A percentile compares a stretch with the other conserved stretches of the same genome.
These are phyloP conservation scores for Myocastor coypus DNA, from an alignment of 2,113 vertebrate species.

Conservation along the genomic window DNA sequence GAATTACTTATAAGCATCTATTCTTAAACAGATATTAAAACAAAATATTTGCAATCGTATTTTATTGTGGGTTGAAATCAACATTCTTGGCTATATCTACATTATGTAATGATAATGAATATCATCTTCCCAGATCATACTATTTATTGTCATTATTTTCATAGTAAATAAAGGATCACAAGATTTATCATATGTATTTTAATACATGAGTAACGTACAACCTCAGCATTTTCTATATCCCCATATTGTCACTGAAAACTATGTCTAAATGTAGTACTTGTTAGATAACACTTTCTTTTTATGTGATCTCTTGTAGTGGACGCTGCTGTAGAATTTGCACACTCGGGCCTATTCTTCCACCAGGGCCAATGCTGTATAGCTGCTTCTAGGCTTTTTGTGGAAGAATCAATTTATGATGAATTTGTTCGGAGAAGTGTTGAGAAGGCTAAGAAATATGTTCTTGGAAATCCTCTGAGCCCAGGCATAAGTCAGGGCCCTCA, in stretches of 20 bases:
- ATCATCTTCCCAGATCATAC: background rate
- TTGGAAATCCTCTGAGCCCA: conserved; percentile 90
- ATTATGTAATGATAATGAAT: background rate
- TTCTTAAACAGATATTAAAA: background rate
- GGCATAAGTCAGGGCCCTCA: conserved; percentile 92
- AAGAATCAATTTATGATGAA: conserved; percentile 92
- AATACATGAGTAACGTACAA: background rate
- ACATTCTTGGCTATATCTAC: background rate
- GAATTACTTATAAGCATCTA: background rate
- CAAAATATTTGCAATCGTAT: background rate
- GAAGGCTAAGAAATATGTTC: conserved; percentile 88
- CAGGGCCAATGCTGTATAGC: conserved; percentile 94
- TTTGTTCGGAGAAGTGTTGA: conserved; percentile 91
- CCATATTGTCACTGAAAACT: background rate
- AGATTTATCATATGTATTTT: background rate
- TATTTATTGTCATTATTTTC: background rate
- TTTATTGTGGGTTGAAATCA: background rate
- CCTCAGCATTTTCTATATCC: background rate
- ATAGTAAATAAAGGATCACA: background rate
- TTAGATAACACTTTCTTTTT: background rate
- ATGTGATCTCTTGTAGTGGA: conserved; percentile 87
- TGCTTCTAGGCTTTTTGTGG: conserved; percentile 94
- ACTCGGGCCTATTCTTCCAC: conserved; percentile 91
- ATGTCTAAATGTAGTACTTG: background rate
- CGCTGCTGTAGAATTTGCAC: conserved; percentile 89